A percentile compares a stretch with the other conserved stretches of the same genome.
These are phyloP conservation scores for Cydia splendana DNA, from an alignment of 1,140 invertebrate genomes.

Conservation along the genomic window DNA sequence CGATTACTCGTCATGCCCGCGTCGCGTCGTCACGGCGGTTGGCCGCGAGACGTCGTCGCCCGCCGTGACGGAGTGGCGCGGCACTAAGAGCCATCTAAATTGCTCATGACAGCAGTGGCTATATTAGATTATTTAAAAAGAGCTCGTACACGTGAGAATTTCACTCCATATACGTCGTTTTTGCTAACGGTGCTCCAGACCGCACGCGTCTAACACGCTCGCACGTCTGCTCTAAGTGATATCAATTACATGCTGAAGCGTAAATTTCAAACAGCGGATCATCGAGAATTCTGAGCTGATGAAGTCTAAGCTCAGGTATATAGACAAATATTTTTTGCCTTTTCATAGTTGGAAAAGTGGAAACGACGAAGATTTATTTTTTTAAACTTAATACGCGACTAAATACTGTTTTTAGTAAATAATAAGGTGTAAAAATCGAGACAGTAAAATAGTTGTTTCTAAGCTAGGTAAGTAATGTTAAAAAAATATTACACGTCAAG, in stretches of 20 bases:
- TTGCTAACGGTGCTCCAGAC: neutral
- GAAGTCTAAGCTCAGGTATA: neutral
- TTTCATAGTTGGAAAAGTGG: no score
- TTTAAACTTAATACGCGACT: no score
- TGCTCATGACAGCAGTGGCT: slow-evolving; percentile 45
- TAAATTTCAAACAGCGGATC: slow-evolving; percentile 7
- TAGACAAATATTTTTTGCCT: no score
- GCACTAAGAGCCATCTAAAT: slow-evolving; percentile 60
- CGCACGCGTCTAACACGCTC: slow-evolving; percentile 17
- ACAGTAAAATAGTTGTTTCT: no score
- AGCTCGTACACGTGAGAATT: neutral
- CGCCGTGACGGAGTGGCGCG: slow-evolving; percentile 55
- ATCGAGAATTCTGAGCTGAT: neutral
- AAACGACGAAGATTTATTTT: no score
- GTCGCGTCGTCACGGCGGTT: neutral
- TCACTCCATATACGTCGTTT: neutral
- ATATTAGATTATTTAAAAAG: neutral
- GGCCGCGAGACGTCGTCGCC: slow-evolving; percentile 44
- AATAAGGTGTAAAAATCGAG: no score
- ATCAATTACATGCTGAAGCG: slow-evolving; percentile 13
- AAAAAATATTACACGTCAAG: no score
- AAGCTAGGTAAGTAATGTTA: no score
- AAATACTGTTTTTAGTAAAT: no score
- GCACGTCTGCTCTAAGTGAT: neutral
- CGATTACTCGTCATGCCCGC: neutral